Evolutionary conservation across 2,797 vertebrate species (phyloP).

Genomic region (Enteromius paludinosus): DNA sequence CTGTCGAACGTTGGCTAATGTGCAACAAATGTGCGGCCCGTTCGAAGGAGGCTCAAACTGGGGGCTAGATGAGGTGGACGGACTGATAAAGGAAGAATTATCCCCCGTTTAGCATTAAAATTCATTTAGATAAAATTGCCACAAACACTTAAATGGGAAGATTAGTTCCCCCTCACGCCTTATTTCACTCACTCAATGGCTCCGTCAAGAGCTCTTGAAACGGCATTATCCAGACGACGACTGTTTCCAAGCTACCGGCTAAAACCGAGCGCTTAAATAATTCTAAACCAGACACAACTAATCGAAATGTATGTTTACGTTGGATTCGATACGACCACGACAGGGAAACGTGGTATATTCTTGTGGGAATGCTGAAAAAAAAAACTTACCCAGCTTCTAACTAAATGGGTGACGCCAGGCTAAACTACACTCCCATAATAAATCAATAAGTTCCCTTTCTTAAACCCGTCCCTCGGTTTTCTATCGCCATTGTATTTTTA

Average conservation of each 20-base stretch:
- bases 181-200: constrained; percentile 93
- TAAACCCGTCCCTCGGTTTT: constrained; percentile 54
- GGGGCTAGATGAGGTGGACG: constrained; percentile 47
- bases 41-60: constrained; percentile 53
- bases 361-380: not conserved
- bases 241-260: constrained; percentile 83
- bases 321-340: constrained; percentile 9
- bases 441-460: constrained; percentile 70
- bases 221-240: constrained; percentile 82
- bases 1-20: constrained; percentile 55
- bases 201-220: constrained; percentile 87
- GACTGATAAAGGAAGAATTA: constrained; percentile 85
- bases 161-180: constrained; percentile 98
- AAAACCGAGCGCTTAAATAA: constrained; percentile 3
- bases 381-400: not conserved
- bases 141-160: constrained; percentile 94
- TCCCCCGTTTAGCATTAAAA: constrained; percentile 81
- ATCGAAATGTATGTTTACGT: constrained; percentile 33
- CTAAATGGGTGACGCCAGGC: constrained; percentile 49
- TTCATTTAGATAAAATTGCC: constrained; percentile 96
- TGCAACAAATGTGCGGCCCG: constrained; percentile 70
- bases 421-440: constrained; percentile 71
- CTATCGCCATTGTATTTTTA: constrained; percentile 73
- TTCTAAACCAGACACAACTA: constrained; percentile 23
- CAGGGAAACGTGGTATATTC: not conserved